Evolutionary conservation across 1,140 invertebrate species (phyloP).

Genomic region (Hesperophylax magnus): DNA sequence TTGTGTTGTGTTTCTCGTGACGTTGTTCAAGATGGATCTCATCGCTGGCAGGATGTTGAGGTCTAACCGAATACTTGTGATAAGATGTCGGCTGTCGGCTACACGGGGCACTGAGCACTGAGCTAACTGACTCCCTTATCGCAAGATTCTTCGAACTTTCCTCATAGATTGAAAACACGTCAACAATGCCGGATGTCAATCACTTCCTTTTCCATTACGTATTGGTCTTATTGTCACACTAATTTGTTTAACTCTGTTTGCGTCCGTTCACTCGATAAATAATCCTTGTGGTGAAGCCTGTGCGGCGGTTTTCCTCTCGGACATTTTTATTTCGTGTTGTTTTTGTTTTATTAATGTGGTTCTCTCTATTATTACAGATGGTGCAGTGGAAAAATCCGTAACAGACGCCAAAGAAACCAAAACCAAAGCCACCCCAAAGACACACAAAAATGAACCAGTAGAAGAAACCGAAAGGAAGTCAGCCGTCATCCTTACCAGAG

Average conservation of each 20-base stretch:
- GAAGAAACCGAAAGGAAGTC: conserved; percentile 3
- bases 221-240: background rate
- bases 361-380: conserved; percentile 45
- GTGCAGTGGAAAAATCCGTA: conserved; percentile 21
- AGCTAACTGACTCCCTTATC: conserved; percentile 18
- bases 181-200: conserved; percentile 4
- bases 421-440: conserved; percentile 50
- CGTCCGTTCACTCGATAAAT: background rate
- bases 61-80: conserved; percentile 3
- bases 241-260: background rate
- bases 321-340: background rate
- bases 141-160: background rate
- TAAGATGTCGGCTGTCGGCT: conserved; percentile 1
- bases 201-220: conserved; percentile 14
- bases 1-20: conserved; percentile 2
- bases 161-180: background rate
- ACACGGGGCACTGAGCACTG: background rate
- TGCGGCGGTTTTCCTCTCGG: background rate
- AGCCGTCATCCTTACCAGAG: background rate
- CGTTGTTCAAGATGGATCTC: conserved; percentile 30
- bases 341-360: background rate
- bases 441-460: conserved; percentile 21
- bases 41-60: conserved; percentile 27
- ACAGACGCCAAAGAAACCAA: conserved; percentile 49
- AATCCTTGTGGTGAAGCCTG: too few species aligned